Evolutionary conservation across 1,140 invertebrate genomes (phyloP).

Genomic region (Geopemphigus sp.): DNA sequence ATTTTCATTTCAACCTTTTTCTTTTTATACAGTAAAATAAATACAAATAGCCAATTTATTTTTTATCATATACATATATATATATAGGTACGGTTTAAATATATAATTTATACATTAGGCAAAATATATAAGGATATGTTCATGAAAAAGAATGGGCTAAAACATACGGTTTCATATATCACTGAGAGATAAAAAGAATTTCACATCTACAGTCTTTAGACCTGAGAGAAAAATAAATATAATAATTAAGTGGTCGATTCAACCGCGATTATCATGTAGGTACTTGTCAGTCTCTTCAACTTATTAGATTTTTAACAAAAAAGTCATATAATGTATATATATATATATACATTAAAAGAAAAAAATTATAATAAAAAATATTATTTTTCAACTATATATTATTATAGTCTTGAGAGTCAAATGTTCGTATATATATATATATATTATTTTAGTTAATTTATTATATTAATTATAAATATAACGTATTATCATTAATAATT

Average conservation of each 20-base stretch:
- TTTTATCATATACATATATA: slow-evolving; percentile 3
- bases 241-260: slow-evolving; percentile 30
- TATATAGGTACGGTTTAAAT: not conserved
- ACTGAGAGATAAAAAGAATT: slow-evolving; percentile 45
- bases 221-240: slow-evolving; percentile 33
- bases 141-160: slow-evolving; percentile 20
- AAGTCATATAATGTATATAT: slow-evolving; percentile 37
- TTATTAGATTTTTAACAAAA: slow-evolving; percentile 49
- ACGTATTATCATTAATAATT: not conserved
- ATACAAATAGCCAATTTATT: slow-evolving; percentile 19
- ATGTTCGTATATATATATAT: slow-evolving; percentile 29
- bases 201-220: slow-evolving; percentile 47
- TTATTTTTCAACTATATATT: slow-evolving; percentile 36
- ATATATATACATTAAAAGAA: slow-evolving; percentile 13
- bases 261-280: slow-evolving; percentile 43
- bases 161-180: not conserved
- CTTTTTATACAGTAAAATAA: slow-evolving; percentile 23
- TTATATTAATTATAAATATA: not conserved
- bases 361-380: slow-evolving; percentile 45
- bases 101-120: slow-evolving; percentile 28
- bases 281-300: slow-evolving; percentile 49
- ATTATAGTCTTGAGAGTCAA: slow-evolving; percentile 37
- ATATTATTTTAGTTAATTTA: slow-evolving; percentile 33
- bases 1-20: not conserved
- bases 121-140: slow-evolving; percentile 19